Conservation (phyloP, 2,797 vertebrate genomes). For the Alca torda region DNA sequence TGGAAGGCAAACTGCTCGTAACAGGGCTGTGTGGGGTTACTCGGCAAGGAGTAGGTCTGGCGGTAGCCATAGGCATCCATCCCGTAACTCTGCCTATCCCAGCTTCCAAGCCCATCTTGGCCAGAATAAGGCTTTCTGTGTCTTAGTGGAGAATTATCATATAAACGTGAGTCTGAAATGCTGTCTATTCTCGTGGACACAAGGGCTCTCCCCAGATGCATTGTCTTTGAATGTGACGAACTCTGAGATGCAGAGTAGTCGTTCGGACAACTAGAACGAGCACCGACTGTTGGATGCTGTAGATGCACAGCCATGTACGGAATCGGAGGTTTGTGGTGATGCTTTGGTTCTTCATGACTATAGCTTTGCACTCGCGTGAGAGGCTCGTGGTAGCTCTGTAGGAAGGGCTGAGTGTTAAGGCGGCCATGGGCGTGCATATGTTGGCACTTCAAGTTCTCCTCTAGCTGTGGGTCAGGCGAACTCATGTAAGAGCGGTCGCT, state of each 20-base stretch:
- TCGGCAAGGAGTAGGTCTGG: conserved; percentile 80
- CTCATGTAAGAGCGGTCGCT: conserved; percentile 84
- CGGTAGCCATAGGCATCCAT: conserved; percentile 81
- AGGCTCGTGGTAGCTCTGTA: conserved; percentile 84
- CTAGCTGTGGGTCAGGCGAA: conserved; percentile 83
- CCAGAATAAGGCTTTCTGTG: conserved; percentile 81
- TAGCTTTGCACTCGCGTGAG: conserved; percentile 82
- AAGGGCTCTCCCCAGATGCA: conserved; percentile 84
- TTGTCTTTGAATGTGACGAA: conserved; percentile 73
- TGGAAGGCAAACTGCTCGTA: conserved; percentile 89
- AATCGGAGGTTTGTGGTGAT: conserved; percentile 84
- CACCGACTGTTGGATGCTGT: conserved; percentile 80
- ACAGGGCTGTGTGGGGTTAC: conserved; percentile 77
- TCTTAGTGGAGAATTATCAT: conserved; percentile 82
- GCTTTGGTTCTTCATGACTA: conserved; percentile 84
- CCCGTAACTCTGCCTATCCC: conserved; percentile 82
- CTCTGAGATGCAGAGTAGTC: conserved; percentile 83
- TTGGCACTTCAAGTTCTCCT: conserved; percentile 86
- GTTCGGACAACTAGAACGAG: conserved; percentile 88
- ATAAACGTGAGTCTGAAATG: conserved; percentile 88
- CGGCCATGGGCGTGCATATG: conserved; percentile 82
- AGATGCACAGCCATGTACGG: conserved; percentile 86
- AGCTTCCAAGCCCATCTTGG: conserved; percentile 81
- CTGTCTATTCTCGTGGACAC: conserved; percentile 87
- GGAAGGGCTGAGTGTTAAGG: conserved; percentile 77